phyloP scores from a whole-genome alignment of 2,113 vertebrate genomes.

The Eulemur rufifrons region DNA sequence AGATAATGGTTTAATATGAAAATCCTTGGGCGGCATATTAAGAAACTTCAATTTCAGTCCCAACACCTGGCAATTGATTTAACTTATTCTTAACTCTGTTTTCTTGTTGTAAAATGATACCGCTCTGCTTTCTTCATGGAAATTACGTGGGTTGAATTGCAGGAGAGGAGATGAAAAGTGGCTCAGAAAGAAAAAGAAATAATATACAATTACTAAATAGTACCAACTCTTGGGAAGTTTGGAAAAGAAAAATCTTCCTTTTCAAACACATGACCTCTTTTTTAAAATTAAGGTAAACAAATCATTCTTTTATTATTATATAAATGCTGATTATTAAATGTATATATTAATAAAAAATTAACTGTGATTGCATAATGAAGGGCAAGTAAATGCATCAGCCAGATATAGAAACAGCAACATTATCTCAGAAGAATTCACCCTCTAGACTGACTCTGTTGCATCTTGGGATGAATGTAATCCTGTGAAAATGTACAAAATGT shows the following conservation, averaged over 20 bases:
- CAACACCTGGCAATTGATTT: slow-evolving; percentile 20
- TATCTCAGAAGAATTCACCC: slow-evolving; percentile 2
- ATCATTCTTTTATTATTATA: not conserved
- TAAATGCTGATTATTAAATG: slow-evolving; percentile 10
- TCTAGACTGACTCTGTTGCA: not conserved
- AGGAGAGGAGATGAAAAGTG: not conserved
- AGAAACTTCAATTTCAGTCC: not conserved
- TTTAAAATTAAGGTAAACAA: slow-evolving; percentile 2
- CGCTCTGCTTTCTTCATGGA: not conserved
- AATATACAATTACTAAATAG: not conserved
- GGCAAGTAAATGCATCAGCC: not conserved
- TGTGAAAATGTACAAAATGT: not conserved
- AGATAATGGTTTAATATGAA: slow-evolving; percentile 42
- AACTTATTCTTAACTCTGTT: slow-evolving; percentile 11
- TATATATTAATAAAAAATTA: not conserved
- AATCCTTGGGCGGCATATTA: not conserved
- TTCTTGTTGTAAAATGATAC: slow-evolving; percentile 41
- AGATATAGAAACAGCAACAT: not conserved
- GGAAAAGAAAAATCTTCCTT: slow-evolving; percentile 17
- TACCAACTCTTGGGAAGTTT: not conserved
- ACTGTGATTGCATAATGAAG: not conserved
- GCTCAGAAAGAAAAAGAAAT: slow-evolving; percentile 34
- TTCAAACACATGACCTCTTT: not conserved
- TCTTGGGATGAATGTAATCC: not conserved
- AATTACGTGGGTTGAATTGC: slow-evolving; percentile 25